Base-by-base conservation (phyloP, 2,113 vertebrate species). In the Irena cyanogastra region DNA sequence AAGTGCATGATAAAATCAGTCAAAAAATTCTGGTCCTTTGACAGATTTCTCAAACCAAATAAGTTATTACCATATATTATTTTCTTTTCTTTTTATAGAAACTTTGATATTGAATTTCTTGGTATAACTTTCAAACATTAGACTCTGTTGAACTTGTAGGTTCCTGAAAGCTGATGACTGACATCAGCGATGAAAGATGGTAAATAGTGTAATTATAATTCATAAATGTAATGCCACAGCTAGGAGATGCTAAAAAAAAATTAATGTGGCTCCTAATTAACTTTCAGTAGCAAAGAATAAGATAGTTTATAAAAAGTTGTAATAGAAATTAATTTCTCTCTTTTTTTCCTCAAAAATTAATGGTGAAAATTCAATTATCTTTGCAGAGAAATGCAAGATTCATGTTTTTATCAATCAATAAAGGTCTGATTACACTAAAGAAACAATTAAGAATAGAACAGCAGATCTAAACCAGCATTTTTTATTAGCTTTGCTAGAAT, bases 151-250 rank as follows among this genome's bases (percentile, higher is more conserved):
- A 90, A 66, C 39, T 57, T 65, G 20, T 9, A 74, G 27, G 56
- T 44, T 88, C 47, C 47, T 92, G 76, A 71, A 90, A 92, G 37
- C 33, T 94, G 54, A 56, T 87, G 64, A 93, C 37, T 90, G 90
- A 44, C 30, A 59, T 42, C 21, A 63, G 61, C 6, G 1, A 88
- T 77, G 59, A 83, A 95, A 88, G 45, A 63, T 31, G 26, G 35
- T 63, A 95, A 95, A 94, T 81, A 77, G 18, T 45, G 24, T 37
- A 87, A 94, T 94, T 94, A 84, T 68, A 80, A 83, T 52, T 94
- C 41, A 88, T 56, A 93, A 90, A 81, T 70, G 1, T 77, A 90
- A 88, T 68, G 17, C 42, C 83, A 56, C 10, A 83, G 27, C 22
- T 83, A 64, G 44, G 18, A 93, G 24, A 90, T 63, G 26, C 56